These are phyloP conservation scores for Gadus chalcogrammus DNA, from an alignment of 2,113 vertebrate species.

Conservation along the genomic window DNA sequence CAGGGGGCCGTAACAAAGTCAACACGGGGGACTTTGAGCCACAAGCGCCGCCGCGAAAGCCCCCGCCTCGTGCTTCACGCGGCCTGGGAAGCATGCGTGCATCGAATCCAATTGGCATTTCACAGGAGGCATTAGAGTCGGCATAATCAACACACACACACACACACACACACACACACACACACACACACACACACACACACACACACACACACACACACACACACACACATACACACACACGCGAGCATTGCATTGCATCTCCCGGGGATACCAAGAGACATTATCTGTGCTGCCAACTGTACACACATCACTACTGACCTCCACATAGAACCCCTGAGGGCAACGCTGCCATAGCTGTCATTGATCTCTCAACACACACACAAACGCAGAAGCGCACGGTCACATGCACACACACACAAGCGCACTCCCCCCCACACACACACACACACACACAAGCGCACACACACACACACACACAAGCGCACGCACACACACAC, in stretches of 20 bases:
- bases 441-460: constrained; percentile 7
- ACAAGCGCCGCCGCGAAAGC: too few relatives aligned
- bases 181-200: too few relatives aligned
- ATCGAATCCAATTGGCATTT: too few relatives aligned
- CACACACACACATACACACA: too few relatives aligned
- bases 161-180: too few relatives aligned
- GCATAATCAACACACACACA: background rate
- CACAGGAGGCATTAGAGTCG: too few relatives aligned
- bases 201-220: background rate
- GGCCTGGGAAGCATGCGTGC: too few relatives aligned
- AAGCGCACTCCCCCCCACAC: background rate
- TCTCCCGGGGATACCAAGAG: constrained; percentile 15
- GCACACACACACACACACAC: constrained; percentile 19
- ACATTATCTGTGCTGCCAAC: constrained; percentile 52
- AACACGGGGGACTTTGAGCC: too few relatives aligned
- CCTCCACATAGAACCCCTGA: constrained; percentile 38
- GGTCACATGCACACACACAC: constrained; percentile 11
- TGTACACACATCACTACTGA: constrained; percentile 37
- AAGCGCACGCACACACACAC: constrained; percentile 14
- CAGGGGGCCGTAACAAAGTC: too few relatives aligned
- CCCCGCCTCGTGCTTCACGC: too few relatives aligned
- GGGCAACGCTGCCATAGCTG: constrained; percentile 34
- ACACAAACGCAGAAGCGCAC: constrained; percentile 14
- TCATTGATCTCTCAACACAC: constrained; percentile 47
- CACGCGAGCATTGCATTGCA: background rate